Conservation (phyloP, 2,888 invertebrate species). For the Lordiphosa andalusiaca region DNA sequence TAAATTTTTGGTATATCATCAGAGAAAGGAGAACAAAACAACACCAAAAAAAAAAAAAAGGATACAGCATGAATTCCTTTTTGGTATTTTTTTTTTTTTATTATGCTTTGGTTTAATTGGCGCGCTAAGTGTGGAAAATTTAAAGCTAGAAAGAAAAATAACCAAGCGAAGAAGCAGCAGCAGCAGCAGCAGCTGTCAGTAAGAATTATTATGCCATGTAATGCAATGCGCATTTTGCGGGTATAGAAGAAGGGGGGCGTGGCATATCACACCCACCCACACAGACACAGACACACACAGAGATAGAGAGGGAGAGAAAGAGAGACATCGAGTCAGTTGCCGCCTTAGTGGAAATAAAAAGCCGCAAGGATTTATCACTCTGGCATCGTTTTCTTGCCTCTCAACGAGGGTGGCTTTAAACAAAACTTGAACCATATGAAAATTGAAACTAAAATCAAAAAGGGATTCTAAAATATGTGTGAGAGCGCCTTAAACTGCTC, state of each 20-base stretch:
- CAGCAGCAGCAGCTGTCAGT: slow-evolving; percentile 60
- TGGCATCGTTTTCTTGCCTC: slow-evolving; percentile 48
- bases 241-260: slow-evolving; percentile 35
- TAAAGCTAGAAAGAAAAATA: slow-evolving; percentile 23
- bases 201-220: slow-evolving; percentile 73
- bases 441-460: too few species aligned
- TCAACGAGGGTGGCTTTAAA: slow-evolving; percentile 2
- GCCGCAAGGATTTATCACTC: slow-evolving; percentile 74
- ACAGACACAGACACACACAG: slow-evolving; percentile 21
- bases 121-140: slow-evolving; percentile 61
- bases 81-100: slow-evolving; percentile 30
- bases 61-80: slow-evolving; percentile 33
- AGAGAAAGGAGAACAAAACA: slow-evolving; percentile 23
- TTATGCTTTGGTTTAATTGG: slow-evolving; percentile 66
- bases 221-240: slow-evolving; percentile 60
- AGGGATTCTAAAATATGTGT: too few species aligned
- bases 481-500: too few species aligned
- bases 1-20: slow-evolving; percentile 57
- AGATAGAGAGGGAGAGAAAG: slow-evolving; percentile 12
- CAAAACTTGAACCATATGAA: not conserved
- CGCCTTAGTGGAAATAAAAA: slow-evolving; percentile 65
- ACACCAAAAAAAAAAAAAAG: slow-evolving; percentile 27
- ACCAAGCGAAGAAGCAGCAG: slow-evolving; percentile 27
- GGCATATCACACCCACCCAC: slow-evolving; percentile 57
- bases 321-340: slow-evolving; percentile 8